phyloP scores from a whole-genome alignment of 2,888 invertebrate species.

The Petrolisthes cinctipes region DNA sequence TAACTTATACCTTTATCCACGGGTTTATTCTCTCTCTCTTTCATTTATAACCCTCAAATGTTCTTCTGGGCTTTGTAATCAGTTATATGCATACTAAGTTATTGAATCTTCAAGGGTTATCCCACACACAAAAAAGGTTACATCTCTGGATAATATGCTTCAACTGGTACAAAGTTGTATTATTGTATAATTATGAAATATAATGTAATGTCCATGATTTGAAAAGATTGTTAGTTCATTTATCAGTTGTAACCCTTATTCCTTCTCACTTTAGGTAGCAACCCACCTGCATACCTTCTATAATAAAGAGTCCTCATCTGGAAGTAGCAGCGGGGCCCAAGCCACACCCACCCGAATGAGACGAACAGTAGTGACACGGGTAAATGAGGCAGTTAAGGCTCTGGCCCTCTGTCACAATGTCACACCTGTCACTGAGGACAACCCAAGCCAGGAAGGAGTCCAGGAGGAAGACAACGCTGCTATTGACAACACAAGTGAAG shows the following conservation, averaged over 20 bases:
- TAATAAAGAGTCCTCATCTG: constrained; percentile 31
- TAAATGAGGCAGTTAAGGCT: constrained; percentile 91
- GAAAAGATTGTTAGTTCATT: not conserved
- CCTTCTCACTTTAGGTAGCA: constrained; percentile 35
- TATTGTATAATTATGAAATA: too few relatives aligned
- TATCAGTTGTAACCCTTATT: not conserved
- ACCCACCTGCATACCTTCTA: constrained; percentile 50
- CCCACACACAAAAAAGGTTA: too few relatives aligned
- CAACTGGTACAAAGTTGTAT: too few relatives aligned
- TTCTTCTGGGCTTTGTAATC: too few relatives aligned
- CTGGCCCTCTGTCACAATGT: constrained; percentile 98
- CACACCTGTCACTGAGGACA: constrained; percentile 89
- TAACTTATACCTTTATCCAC: too few relatives aligned
- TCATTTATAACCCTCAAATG: too few relatives aligned
- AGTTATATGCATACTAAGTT: too few relatives aligned
- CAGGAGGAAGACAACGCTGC: constrained; percentile 55
- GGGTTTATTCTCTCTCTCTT: too few relatives aligned
- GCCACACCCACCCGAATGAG: constrained; percentile 64
- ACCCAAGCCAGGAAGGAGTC: too few relatives aligned
- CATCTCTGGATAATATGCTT: too few relatives aligned
- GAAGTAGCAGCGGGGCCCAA: constrained; percentile 11
- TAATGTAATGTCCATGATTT: constrained; percentile 2
- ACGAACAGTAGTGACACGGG: constrained; percentile 73
- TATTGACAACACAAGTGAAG: constrained; percentile 40
- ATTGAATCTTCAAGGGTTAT: too few relatives aligned